Conservation (phyloP, 53 echinoderm and acorn worm genomes). For the Echinometra lucunter region DNA sequence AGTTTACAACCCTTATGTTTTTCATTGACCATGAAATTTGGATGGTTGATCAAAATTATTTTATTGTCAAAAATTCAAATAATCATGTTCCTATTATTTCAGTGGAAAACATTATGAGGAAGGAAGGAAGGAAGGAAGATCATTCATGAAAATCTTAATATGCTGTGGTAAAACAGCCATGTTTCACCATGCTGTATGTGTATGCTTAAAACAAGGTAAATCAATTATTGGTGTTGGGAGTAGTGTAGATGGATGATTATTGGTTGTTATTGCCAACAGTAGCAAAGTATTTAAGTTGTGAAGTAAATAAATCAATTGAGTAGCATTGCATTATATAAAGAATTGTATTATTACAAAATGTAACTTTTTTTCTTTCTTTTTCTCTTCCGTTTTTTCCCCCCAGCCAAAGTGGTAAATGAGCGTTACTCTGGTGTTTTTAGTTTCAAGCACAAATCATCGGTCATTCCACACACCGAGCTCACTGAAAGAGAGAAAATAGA, state of each 20-base stretch:
- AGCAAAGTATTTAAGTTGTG: not conserved
- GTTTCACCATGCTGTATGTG: not conserved
- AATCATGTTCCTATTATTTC: not conserved
- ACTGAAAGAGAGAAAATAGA: not conserved
- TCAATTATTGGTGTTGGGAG: not conserved
- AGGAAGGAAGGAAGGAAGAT: not conserved
- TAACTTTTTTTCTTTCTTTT: not conserved
- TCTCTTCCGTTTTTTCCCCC: too few relatives aligned
- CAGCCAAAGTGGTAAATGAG: slow-evolving; percentile 58
- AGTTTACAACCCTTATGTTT: not conserved
- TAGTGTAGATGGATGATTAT: not conserved
- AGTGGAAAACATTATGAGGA: not conserved
- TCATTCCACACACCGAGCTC: slow-evolving; percentile 41
- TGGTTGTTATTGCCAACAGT: not conserved
- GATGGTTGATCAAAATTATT: not conserved
- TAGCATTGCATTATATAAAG: not conserved
- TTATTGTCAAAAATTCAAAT: not conserved
- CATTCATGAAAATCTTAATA: not conserved
- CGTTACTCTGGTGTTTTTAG: slow-evolving; percentile 50
- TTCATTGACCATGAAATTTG: not conserved
- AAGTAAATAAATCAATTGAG: not conserved
- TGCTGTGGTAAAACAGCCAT: too few relatives aligned
- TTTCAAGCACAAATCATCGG: slow-evolving; percentile 53
- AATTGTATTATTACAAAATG: not conserved
- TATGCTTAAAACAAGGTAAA: not conserved